Percentiles rank a stretch among this genome's conserved stretches.
phyloP scores from a whole-genome alignment of 2,888 invertebrate species.

The Syrista parreyssii region DNA sequence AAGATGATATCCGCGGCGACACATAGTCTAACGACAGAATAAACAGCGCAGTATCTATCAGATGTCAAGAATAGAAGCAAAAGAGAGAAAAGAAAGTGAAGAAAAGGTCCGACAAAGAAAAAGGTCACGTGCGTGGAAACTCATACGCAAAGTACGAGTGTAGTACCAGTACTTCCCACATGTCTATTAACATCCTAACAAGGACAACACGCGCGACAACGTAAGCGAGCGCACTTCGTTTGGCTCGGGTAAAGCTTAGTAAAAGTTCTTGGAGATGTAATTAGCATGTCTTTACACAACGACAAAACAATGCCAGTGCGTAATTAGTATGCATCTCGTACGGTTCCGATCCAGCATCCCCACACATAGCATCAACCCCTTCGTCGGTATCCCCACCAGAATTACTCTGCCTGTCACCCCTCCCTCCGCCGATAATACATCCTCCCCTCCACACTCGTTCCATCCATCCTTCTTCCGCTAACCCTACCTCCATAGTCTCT shows the following conservation, averaged over 20 bases:
- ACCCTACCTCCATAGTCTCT: constrained; percentile 6
- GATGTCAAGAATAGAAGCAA: neutral
- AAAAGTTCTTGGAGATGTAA: constrained; percentile 59
- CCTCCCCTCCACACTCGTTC: constrained; percentile 11
- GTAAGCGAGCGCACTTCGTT: constrained; percentile 22
- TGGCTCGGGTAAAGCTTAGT: constrained; percentile 11
- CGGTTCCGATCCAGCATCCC: neutral
- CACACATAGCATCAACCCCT: neutral
- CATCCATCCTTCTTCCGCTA: constrained; percentile 12
- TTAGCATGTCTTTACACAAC: constrained; percentile 60
- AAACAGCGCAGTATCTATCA: neutral
- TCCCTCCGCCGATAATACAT: constrained; percentile 28
- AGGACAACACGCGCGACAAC: constrained; percentile 8
- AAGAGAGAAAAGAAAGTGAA: constrained; percentile 23
- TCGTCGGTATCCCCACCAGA: neutral
- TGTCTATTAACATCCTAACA: neutral
- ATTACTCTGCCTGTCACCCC: constrained; percentile 11
- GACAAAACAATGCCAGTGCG: constrained; percentile 50
- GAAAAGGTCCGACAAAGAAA: neutral
- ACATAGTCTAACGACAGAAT: neutral
- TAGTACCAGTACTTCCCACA: neutral
- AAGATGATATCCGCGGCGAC: neutral
- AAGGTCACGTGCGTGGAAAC: neutral
- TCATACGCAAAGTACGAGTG: neutral
- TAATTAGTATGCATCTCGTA: constrained; percentile 55